phyloP scores from a whole-genome alignment of 2,797 vertebrate genomes.

The Strix occidentalis region DNA sequence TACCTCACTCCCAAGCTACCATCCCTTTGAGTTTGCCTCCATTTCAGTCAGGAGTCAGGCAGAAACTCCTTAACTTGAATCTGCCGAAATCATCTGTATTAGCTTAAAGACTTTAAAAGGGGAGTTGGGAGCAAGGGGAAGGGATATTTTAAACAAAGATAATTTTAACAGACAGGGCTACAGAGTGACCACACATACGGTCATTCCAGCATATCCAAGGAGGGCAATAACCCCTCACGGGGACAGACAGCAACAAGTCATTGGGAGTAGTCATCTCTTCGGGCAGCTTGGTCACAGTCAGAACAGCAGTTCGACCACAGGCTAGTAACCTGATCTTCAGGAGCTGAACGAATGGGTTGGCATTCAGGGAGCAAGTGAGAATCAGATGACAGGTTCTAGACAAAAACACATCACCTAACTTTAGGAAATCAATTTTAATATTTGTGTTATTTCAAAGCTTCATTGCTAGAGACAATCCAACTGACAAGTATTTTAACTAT shows the following conservation, averaged over 20 bases:
- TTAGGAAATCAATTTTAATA: background rate
- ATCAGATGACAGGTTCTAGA: background rate
- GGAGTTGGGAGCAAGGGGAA: background rate
- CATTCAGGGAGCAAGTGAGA: background rate
- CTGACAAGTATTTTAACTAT: background rate
- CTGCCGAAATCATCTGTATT: background rate
- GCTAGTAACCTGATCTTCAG: background rate
- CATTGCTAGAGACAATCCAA: background rate
- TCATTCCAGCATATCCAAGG: background rate
- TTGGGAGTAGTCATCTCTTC: background rate
- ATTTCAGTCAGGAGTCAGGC: background rate
- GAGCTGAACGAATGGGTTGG: background rate
- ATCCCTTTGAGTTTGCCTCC: background rate
- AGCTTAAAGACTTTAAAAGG: background rate
- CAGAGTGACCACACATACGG: background rate
- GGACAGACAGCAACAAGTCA: background rate
- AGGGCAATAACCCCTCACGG: rapidly evolving
- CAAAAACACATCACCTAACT: background rate
- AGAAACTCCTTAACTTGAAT: background rate
- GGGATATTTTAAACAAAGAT: background rate
- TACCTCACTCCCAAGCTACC: background rate
- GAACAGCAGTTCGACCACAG: background rate
- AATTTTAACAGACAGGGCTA: background rate
- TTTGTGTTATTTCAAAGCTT: background rate
- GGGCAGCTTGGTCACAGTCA: background rate